Evolutionary conservation across 2,113 vertebrate species (phyloP), one percentile per base, ranked within the genome.

Genomic region (Micronycteris hirsuta): DNA sequence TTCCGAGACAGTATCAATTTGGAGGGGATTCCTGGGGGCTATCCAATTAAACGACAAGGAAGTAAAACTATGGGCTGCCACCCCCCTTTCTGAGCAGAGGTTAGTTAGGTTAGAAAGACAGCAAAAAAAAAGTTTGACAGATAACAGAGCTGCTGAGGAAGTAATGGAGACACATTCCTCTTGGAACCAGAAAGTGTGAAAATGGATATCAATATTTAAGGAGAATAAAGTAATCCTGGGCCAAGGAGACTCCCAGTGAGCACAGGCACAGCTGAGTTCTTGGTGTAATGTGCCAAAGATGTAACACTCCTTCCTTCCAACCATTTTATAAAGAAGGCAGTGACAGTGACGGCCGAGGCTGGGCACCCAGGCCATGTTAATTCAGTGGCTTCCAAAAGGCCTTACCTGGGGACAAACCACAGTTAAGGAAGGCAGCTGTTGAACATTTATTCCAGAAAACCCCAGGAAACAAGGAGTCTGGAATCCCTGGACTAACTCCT

Each of bases 371-470:
- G 90, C 76, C 77, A 63, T 82, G 65, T 78, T 77, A 83, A 94
- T 63, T 95, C 43, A 82, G 94, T 83, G 86, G 94, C 77, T 98
- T 95, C 91, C 70, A 45, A 86, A 89, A 92, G 96, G 86, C 93
- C 95, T 97, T 54, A 89, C 80, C 36, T 89, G 89, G 95, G 83
- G 28, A 96, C 86, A 28, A 86, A 87, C 70, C 74, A 89, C 86
- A 96, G 92, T 71, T 90, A 76, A 96, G 89, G 94, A 97, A 96
- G 89, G 95, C 91, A 97, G 95, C 76, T 95, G 80, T 80, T 97
- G 87, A 96, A 93, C 77, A 96, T 81, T 63, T 81, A 91, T 81
- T 96, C 96, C 95, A 93, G 81, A 86, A 95, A 95, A 93, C 78
- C 58, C 78, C 78, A 96, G 56, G 77, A 74, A 96, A 94, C 41